A percentile compares a stretch with the other conserved stretches of the same genome.
Conservation (phyloP, 2,797 vertebrate genomes). For the Thunnus albacares region DNA sequence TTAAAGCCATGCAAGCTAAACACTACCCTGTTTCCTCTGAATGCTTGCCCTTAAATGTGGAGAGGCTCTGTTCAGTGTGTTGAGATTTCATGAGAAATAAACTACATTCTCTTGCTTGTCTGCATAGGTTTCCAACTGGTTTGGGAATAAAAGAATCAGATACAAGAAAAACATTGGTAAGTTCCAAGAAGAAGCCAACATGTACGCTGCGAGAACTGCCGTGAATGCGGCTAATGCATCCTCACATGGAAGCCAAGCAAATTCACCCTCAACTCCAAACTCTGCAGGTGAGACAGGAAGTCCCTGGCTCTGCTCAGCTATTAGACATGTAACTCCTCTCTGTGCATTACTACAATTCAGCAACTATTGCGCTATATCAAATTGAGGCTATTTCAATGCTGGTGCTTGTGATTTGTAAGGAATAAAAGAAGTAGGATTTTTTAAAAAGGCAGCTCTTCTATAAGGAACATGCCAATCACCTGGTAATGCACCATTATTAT, state of each 20-base stretch:
- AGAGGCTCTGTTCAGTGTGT: conserved; percentile 32
- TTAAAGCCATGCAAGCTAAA: conserved; percentile 59
- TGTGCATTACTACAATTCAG: conserved; percentile 61
- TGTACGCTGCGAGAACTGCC: conserved; percentile 99
- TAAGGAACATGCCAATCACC: conserved; percentile 35
- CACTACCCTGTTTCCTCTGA: conserved; percentile 19
- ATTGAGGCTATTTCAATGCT: conserved; percentile 52
- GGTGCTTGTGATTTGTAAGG: conserved; percentile 52
- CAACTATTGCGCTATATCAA: conserved; percentile 26
- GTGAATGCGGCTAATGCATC: conserved; percentile 97
- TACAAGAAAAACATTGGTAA: conserved; percentile 99
- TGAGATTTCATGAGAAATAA: conserved; percentile 51
- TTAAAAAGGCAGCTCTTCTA: conserved; percentile 41
- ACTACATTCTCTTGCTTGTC: conserved; percentile 66
- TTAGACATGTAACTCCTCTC: conserved; percentile 69
- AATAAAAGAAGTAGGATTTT: conserved; percentile 34
- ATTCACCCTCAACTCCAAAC: conserved; percentile 99
- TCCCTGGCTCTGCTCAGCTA: conserved; percentile 75
- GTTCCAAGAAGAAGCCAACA: conserved; percentile 99
- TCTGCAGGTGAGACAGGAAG: conserved; percentile 95
- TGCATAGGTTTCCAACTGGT: conserved; percentile 99
- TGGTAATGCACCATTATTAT: conserved; percentile 39
- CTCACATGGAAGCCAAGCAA: conserved; percentile 99
- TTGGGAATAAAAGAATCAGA: conserved; percentile 99
- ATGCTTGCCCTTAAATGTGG: conserved; percentile 19